Evolutionary conservation across 2,888 invertebrate genomes (phyloP).

Genomic region (Stenchaetothrips biformis): DNA sequence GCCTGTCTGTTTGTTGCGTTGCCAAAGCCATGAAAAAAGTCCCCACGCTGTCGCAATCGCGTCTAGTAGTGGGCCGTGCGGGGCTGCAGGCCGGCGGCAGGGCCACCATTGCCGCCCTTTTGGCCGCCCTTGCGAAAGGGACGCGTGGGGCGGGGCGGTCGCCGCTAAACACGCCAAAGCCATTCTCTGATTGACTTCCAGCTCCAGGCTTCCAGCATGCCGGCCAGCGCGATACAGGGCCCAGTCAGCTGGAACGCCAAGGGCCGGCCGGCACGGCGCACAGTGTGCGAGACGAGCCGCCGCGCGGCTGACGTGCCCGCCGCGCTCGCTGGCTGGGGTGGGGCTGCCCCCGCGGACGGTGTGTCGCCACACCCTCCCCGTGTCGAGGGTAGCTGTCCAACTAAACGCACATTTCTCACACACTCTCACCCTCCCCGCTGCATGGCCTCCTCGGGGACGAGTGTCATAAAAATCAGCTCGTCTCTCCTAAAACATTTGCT

Average conservation of each 20-base stretch:
- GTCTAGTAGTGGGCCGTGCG: not conserved
- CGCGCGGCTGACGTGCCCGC: not conserved
- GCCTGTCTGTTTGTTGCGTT: not conserved
- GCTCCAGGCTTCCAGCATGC: too few species aligned
- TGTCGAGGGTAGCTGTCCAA: not conserved
- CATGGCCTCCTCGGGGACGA: not conserved
- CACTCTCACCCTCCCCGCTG: not conserved
- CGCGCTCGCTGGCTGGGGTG: not conserved
- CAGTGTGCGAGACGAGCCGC: not conserved
- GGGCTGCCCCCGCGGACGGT: not conserved
- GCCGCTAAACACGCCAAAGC: slow-evolving; percentile 19
- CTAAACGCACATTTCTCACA: not conserved
- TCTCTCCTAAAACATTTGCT: slow-evolving; percentile 18
- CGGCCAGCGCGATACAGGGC: not conserved
- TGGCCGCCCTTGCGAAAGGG: too few species aligned
- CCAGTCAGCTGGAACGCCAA: not conserved
- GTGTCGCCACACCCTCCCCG: not conserved
- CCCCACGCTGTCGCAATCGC: not conserved
- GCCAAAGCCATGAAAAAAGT: not conserved
- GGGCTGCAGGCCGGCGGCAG: not conserved
- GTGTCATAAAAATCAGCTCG: slow-evolving; percentile 21
- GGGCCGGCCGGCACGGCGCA: not conserved
- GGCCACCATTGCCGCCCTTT: not conserved
- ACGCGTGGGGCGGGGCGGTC: not conserved
- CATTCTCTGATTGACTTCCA: slow-evolving; percentile 19